Conservation (phyloP, 2,113 vertebrate genomes). For the Xerus inauris region DNA sequence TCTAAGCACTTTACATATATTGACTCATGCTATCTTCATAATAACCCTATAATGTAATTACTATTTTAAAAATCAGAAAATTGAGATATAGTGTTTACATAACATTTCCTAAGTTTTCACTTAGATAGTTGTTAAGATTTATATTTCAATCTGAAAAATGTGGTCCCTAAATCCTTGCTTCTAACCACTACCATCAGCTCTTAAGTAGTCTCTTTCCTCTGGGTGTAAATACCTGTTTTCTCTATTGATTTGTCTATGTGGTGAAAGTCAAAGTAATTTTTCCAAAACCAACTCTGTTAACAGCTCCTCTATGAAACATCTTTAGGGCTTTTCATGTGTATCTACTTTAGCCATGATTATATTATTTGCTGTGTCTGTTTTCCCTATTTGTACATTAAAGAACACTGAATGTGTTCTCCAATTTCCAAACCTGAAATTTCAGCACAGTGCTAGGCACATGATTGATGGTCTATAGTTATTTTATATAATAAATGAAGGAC, state of each 20-base stretch:
- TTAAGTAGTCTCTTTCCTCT: not conserved
- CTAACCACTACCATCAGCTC: not conserved
- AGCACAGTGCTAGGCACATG: not conserved
- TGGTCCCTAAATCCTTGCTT: not conserved
- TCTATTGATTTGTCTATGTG: not conserved
- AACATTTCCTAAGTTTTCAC: not conserved
- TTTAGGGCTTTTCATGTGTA: not conserved
- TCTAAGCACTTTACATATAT: not conserved
- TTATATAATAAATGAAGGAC: not conserved
- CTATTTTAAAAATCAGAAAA: conserved; percentile 10
- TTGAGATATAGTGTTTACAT: not conserved
- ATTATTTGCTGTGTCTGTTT: not conserved
- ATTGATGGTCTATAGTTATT: not conserved
- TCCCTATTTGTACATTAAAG: not conserved
- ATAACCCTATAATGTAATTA: not conserved
- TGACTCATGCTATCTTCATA: not conserved
- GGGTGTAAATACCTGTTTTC: not conserved
- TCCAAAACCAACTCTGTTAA: not conserved
- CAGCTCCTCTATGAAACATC: not conserved
- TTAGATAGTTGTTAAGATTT: not conserved
- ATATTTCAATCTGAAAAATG: not conserved
- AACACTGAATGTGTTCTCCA: not conserved
- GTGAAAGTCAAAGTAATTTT: not conserved
- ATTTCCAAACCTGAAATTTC: not conserved
- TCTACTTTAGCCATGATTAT: not conserved